These are phyloP conservation scores for Tupaia chinensis DNA, from an alignment of 2,113 vertebrate species.

Conservation along the genomic window DNA sequence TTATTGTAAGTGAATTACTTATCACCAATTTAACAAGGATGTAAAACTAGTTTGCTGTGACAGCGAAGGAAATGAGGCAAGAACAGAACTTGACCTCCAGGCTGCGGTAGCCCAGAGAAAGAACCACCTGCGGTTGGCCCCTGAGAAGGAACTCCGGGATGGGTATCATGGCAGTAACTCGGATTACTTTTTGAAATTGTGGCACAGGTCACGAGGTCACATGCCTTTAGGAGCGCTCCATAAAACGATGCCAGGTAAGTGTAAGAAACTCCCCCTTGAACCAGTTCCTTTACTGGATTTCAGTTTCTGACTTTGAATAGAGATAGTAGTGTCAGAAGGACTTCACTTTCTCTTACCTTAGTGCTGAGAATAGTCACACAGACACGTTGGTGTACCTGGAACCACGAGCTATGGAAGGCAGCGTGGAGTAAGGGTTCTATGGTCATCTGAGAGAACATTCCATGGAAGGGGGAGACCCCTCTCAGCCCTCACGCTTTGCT, in stretches of 20 bases:
- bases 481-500: not conserved
- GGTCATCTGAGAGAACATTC: not conserved
- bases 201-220: not conserved
- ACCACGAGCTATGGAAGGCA: fast-evolving
- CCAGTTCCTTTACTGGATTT: not conserved
- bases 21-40: not conserved
- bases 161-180: not conserved
- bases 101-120: not conserved
- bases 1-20: constrained; percentile 25
- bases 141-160: not conserved
- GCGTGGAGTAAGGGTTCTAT: fast-evolving
- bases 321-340: not conserved
- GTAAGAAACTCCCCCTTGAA: not conserved
- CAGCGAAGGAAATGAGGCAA: not conserved
- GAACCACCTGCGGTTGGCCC: not conserved
- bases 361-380: not conserved
- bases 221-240: not conserved
- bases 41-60: not conserved
- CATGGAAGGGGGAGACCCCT: too few species aligned
- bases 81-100: not conserved
- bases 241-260: not conserved
- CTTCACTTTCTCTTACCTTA: not conserved
- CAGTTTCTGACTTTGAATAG: not conserved
- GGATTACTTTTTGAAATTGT: not conserved
- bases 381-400: not conserved